These are phyloP conservation scores for Siniperca obscura DNA, from an alignment of 2,797 vertebrate species.

Conservation along the genomic window DNA sequence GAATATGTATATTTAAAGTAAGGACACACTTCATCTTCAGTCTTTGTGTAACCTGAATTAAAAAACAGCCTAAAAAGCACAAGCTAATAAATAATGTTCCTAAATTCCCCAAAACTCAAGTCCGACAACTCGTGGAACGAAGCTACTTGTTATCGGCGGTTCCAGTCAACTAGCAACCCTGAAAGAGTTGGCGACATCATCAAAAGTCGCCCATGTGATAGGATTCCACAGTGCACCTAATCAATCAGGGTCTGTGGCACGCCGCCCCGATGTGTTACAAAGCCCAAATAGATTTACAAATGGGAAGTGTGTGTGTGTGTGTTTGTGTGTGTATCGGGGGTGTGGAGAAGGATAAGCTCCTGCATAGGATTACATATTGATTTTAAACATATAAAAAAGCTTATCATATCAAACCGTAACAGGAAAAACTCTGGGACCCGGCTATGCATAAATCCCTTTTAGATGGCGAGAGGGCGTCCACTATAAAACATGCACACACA, in stretches of 20 bases:
- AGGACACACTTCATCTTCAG: not conserved
- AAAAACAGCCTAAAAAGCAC: conserved; percentile 9
- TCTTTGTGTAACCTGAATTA: not conserved
- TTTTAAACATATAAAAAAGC: conserved; percentile 99
- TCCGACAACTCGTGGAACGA: conserved; percentile 84
- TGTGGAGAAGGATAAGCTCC: conserved; percentile 96
- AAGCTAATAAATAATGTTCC: conserved; percentile 80
- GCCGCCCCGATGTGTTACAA: conserved; percentile 94
- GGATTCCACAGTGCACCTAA: conserved; percentile 96
- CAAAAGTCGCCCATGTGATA: conserved; percentile 95
- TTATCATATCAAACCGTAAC: conserved; percentile 99
- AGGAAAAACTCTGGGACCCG: conserved; percentile 96
- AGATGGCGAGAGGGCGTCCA: conserved; percentile 90
- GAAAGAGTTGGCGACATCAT: conserved; percentile 98
- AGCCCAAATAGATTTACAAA: conserved; percentile 99
- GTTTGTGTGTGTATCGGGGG: conserved; percentile 75
- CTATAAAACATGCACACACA: conserved; percentile 86
- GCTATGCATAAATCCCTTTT: conserved; percentile 98
- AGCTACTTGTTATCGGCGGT: conserved; percentile 91
- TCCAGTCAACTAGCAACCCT: conserved; percentile 96
- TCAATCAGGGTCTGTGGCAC: conserved; percentile 96
- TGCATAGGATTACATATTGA: conserved; percentile 99
- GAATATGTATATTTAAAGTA: not conserved
- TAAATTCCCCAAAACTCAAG: conserved; percentile 85
- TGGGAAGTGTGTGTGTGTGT: conserved; percentile 88